phyloP scores from a whole-genome alignment of 2,113 vertebrate genomes.

The Dasyurus viverrinus region DNA sequence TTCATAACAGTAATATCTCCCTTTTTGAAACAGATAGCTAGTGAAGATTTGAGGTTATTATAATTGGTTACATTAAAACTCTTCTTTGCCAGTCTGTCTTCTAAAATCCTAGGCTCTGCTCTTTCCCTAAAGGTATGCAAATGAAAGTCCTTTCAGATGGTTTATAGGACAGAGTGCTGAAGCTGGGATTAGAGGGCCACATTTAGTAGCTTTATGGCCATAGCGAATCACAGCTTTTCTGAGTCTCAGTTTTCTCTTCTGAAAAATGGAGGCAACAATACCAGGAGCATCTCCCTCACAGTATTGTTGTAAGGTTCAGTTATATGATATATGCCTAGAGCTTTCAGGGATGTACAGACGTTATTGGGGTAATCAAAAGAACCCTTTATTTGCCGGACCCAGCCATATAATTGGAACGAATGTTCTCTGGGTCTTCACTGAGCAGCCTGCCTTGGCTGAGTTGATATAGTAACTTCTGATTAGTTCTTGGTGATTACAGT shows the following conservation, averaged over 20 bases:
- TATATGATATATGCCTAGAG: too few relatives aligned
- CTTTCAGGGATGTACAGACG: too few relatives aligned
- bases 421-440: too few relatives aligned
- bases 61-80: not conserved
- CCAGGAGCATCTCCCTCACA: not conserved
- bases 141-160: not conserved
- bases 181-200: not conserved
- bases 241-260: not conserved
- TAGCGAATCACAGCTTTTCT: not conserved
- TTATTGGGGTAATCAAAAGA: too few relatives aligned
- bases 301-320: not conserved
- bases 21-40: not conserved
- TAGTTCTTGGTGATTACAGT: too few relatives aligned
- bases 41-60: not conserved
- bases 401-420: too few relatives aligned
- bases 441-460: too few relatives aligned
- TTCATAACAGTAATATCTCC: not conserved
- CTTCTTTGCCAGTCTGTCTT: not conserved
- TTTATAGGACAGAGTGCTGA: not conserved
- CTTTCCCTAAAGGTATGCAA: not conserved
- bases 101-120: not conserved
- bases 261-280: not conserved
- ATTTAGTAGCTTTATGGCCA: not conserved
- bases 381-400: too few relatives aligned
- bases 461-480: too few relatives aligned